A percentile compares a stretch with the other conserved stretches of the same genome.
phyloP scores from a whole-genome alignment of 2,797 vertebrate genomes.

The Phylloscopus collybita region DNA sequence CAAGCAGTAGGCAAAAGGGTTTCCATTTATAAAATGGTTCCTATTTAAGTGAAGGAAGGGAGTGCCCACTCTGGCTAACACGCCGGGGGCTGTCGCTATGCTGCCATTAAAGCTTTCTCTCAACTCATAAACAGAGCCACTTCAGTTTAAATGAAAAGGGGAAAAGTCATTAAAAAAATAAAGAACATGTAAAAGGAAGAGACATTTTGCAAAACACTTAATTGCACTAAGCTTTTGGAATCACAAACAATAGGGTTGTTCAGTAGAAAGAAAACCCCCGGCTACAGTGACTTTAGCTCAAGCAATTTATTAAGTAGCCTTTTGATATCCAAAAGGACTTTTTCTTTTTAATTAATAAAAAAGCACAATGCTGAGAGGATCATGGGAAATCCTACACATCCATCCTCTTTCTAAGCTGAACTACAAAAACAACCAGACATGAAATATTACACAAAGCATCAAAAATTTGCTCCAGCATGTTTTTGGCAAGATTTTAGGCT shows the following conservation, averaged over 20 bases:
- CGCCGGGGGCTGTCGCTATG: fast-evolving
- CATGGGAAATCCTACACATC: not conserved
- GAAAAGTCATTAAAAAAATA: not conserved
- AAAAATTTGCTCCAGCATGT: not conserved
- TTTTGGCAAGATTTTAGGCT: not conserved
- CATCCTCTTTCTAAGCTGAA: not conserved
- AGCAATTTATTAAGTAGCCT: not conserved
- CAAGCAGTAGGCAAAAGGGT: constrained; percentile 11
- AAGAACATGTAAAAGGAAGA: not conserved
- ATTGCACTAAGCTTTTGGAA: not conserved
- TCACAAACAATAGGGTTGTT: not conserved
- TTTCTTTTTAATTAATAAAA: not conserved
- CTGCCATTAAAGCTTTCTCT: constrained; percentile 18
- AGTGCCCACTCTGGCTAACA: not conserved
- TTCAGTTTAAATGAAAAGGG: constrained; percentile 38
- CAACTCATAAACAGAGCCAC: constrained; percentile 12
- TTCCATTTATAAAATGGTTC: constrained; percentile 20
- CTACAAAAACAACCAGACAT: not conserved
- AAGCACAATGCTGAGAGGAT: not conserved
- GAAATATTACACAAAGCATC: not conserved
- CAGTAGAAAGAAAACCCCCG: not conserved
- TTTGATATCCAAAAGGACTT: not conserved
- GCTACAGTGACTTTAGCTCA: not conserved
- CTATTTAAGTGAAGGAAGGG: constrained; percentile 46
- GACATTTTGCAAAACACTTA: not conserved